Conservation (phyloP, 2,888 invertebrate genomes). For the Noctuana brunneofusca region DNA sequence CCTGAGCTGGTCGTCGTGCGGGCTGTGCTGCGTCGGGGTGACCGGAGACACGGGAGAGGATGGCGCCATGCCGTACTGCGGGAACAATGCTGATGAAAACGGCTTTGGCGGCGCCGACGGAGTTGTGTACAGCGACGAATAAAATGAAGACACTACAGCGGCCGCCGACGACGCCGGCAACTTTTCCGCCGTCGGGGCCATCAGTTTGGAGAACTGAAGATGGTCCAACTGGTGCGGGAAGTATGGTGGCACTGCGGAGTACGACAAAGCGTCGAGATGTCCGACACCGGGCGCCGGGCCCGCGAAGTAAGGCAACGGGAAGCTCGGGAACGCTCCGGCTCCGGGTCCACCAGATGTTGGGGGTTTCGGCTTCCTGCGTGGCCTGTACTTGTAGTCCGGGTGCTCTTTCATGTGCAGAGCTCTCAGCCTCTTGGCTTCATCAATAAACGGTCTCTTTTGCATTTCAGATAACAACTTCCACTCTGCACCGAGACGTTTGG, state of each 20-base stretch:
- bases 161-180: conserved; percentile 78
- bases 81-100: conserved; percentile 79
- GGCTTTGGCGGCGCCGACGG: conserved; percentile 78
- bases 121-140: conserved; percentile 86
- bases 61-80: conserved; percentile 78
- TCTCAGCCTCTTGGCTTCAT: conserved; percentile 95
- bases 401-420: conserved; percentile 95
- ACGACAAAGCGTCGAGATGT: conserved; percentile 84
- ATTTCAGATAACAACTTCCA: conserved; percentile 95
- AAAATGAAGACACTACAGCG: conserved; percentile 86
- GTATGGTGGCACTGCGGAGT: conserved; percentile 87
- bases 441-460: conserved; percentile 96
- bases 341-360: conserved; percentile 81
- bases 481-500: conserved; percentile 94
- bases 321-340: conserved; percentile 84
- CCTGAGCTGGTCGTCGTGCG: conserved; percentile 83
- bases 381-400: conserved; percentile 95
- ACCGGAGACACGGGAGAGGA: conserved; percentile 75
- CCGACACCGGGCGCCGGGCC: conserved; percentile 83
- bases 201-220: conserved; percentile 84
- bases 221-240: conserved; percentile 90
- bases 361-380: conserved; percentile 92
- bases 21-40: conserved; percentile 73
- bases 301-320: conserved; percentile 85
- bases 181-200: conserved; percentile 75